A percentile compares a stretch with the other conserved stretches of the same genome.
These are phyloP conservation scores for Nannospalax galili DNA, from an alignment of 2,113 vertebrate genomes.

Conservation along the genomic window DNA sequence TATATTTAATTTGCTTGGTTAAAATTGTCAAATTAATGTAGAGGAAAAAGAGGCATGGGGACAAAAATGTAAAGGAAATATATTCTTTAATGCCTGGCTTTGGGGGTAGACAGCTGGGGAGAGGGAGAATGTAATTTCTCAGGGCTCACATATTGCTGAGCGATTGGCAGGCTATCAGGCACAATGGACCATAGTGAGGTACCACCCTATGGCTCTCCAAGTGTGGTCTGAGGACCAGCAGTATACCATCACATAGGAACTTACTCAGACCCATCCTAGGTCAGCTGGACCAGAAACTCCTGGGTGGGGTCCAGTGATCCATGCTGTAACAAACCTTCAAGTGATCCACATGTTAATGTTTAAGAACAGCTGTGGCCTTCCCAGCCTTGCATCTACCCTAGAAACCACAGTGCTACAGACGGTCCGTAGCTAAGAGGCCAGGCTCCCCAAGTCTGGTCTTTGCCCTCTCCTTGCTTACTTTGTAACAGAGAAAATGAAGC, in stretches of 20 bases:
- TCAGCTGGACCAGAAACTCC: background rate
- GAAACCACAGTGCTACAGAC: background rate
- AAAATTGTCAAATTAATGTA: too few species aligned
- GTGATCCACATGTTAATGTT: background rate
- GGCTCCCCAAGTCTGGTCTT: background rate
- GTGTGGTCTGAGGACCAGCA: background rate
- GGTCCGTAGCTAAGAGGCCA: background rate
- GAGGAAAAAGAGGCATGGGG: too few species aligned
- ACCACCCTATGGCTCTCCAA: background rate
- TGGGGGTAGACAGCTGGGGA: too few species aligned
- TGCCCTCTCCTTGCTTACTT: background rate
- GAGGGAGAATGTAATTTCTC: too few species aligned
- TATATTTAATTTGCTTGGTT: too few species aligned
- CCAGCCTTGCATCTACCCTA: background rate
- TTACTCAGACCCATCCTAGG: background rate
- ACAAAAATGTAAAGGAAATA: too few species aligned
- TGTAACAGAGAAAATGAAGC: background rate
- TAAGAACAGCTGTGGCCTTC: background rate
- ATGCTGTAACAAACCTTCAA: background rate
- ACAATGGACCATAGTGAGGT: rapidly evolving
- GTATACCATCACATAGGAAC: background rate
- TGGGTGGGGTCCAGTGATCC: rapidly evolving
- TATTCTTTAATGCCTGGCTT: too few species aligned
- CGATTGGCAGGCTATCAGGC: too few species aligned
- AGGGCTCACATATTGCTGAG: too few species aligned